Conservation (phyloP, 2,888 invertebrate genomes). For the Desoria tigrina region DNA sequence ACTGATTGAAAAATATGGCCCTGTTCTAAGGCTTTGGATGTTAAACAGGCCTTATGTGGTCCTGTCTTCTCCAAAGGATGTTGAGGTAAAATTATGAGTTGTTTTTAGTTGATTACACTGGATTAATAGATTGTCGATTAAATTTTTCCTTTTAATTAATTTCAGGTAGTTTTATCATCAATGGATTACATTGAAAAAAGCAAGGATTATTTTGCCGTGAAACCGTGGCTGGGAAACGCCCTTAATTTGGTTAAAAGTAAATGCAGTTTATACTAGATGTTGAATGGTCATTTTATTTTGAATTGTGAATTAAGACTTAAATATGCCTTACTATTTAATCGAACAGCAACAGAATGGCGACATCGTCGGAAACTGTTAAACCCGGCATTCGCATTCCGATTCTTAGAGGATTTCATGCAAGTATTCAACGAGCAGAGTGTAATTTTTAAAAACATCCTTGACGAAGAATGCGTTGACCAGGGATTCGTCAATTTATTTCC, state of each 20-base stretch:
- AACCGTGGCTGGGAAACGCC: slow-evolving; percentile 64
- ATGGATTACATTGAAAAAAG: slow-evolving; percentile 65
- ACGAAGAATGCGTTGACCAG: slow-evolving; percentile 49
- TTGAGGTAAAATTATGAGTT: not conserved
- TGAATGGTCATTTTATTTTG: no score
- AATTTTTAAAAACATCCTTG: slow-evolving; percentile 63
- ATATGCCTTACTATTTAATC: not conserved
- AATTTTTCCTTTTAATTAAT: slow-evolving; percentile 18
- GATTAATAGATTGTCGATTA: no score
- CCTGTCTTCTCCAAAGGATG: not conserved
- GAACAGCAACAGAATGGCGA: slow-evolving; percentile 64
- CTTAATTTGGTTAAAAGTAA: slow-evolving; percentile 61
- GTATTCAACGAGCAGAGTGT: slow-evolving; percentile 68
- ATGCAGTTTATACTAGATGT: no score
- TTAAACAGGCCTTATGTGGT: not conserved
- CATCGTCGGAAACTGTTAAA: slow-evolving; percentile 70
- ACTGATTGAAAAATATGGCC: not conserved
- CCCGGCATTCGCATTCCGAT: slow-evolving; percentile 76
- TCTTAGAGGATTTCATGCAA: slow-evolving; percentile 70
- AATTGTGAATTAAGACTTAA: not conserved
- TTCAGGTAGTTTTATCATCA: slow-evolving; percentile 63
- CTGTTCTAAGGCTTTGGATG: not conserved
- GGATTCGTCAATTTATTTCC: slow-evolving; percentile 64
- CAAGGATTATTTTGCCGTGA: slow-evolving; percentile 62
- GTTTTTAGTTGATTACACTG: no score